phyloP scores from a whole-genome alignment of 2,113 vertebrate species.

The Nibea albiflora region DNA sequence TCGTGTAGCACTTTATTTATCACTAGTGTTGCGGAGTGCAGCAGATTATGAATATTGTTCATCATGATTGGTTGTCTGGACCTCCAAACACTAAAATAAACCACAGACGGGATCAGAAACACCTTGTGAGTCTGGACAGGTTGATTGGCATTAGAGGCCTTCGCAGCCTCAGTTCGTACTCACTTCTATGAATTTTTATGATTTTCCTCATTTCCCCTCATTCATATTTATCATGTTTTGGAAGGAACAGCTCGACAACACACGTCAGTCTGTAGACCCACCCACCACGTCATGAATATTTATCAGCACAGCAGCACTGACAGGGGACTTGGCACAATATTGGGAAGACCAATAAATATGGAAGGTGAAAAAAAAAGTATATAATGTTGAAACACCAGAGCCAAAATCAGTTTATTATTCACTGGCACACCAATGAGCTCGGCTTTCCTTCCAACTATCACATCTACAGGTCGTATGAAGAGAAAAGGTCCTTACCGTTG shows the following conservation, averaged over 20 bases:
- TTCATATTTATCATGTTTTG: constrained; percentile 56
- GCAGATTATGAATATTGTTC: not conserved
- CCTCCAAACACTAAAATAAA: not conserved
- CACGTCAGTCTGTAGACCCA: not conserved
- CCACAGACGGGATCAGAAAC: not conserved
- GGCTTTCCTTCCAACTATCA: not conserved
- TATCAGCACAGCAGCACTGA: constrained; percentile 8
- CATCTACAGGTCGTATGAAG: not conserved
- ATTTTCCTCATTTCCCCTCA: constrained; percentile 26
- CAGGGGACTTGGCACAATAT: not conserved
- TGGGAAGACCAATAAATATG: not conserved
- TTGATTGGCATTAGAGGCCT: not conserved
- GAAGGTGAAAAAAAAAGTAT: not conserved
- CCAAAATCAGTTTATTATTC: not conserved
- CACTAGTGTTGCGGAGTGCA: not conserved
- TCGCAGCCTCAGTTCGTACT: constrained; percentile 17
- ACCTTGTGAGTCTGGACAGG: constrained; percentile 12
- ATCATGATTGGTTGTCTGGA: not conserved
- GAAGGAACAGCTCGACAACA: constrained; percentile 9
- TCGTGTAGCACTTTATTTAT: not conserved
- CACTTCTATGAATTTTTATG: constrained; percentile 24
- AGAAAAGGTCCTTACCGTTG: constrained; percentile 87
- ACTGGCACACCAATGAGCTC: not conserved
- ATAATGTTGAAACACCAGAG: not conserved
- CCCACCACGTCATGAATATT: constrained; percentile 41